These are phyloP conservation scores for Lampris incognitus DNA, from an alignment of 2,113 vertebrate genomes.

Conservation along the genomic window DNA sequence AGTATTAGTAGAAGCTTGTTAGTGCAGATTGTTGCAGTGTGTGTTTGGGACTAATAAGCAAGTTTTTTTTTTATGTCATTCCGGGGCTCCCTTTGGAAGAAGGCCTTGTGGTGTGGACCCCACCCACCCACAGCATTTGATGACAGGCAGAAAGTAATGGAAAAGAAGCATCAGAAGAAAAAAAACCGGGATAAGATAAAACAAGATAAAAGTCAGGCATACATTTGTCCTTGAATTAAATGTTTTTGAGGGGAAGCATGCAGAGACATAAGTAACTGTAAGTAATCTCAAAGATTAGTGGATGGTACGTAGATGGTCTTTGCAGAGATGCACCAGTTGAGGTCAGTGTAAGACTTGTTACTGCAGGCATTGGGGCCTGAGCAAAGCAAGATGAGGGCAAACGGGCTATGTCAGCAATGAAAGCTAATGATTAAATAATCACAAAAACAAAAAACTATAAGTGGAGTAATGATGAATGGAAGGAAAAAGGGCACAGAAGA, in stretches of 20 bases:
- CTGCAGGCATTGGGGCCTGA: neutral
- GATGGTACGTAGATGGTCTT: constrained; percentile 60
- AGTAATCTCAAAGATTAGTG: neutral
- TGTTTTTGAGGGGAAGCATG: constrained; percentile 7
- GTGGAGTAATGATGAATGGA: neutral
- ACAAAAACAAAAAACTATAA: neutral
- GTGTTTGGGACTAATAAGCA: constrained; percentile 54
- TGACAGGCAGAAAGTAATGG: constrained; percentile 26
- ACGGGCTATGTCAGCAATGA: no score
- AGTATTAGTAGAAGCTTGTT: constrained; percentile 38
- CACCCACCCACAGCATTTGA: constrained; percentile 34
- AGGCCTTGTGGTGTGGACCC: constrained; percentile 37
- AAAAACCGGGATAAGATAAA: neutral
- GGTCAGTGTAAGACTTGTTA: constrained; percentile 77
- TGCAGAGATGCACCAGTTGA: constrained; percentile 70
- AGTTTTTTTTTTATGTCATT: constrained; percentile 45
- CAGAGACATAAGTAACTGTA: constrained; percentile 5
- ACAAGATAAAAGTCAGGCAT: no score
- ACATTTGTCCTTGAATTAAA: constrained; percentile 25
- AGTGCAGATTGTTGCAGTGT: constrained; percentile 43
- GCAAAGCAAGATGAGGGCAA: no score
- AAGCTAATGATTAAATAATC: neutral
- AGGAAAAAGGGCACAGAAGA: neutral
- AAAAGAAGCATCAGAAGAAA: constrained; percentile 26
- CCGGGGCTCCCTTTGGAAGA: constrained; percentile 18